phyloP scores from a whole-genome alignment of 2,113 vertebrate genomes.

The Vulpes ferrilata region DNA sequence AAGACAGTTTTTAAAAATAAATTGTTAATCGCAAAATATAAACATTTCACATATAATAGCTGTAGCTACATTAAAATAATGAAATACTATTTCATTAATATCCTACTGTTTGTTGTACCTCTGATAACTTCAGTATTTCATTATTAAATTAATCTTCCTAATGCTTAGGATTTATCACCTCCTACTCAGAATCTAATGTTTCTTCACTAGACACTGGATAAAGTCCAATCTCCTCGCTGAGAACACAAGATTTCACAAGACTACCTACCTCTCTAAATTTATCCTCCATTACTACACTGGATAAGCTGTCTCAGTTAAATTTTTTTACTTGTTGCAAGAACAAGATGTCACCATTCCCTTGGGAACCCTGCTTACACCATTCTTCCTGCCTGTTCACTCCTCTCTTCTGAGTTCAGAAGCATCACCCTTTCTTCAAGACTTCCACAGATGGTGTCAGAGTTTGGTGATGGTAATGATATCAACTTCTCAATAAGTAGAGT shows the following conservation, averaged over 20 bases:
- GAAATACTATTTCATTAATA: neutral
- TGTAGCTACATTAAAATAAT: constrained; percentile 12
- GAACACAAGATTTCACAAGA: neutral
- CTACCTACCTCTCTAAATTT: neutral
- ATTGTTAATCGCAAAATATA: neutral
- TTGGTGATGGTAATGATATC: neutral
- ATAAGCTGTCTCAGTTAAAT: neutral
- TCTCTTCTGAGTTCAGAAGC: neutral
- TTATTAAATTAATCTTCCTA: constrained; percentile 23
- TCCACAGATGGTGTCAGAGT: neutral
- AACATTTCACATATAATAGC: neutral
- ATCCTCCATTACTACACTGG: neutral
- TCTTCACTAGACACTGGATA: neutral
- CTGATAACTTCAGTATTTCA: neutral
- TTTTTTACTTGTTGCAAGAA: neutral
- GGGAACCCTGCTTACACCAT: neutral
- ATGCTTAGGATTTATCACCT: neutral
- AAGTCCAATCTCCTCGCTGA: neutral
- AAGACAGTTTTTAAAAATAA: neutral
- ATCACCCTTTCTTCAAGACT: neutral
- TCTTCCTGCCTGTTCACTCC: neutral
- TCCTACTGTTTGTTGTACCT: neutral
- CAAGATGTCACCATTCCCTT: neutral
- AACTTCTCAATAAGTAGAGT: neutral
- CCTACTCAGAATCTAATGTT: neutral